A percentile compares a stretch with the other conserved stretches of the same genome.
phyloP scores from a whole-genome alignment of 2,797 vertebrate species.

The Hyperoplus lanceolatus region DNA sequence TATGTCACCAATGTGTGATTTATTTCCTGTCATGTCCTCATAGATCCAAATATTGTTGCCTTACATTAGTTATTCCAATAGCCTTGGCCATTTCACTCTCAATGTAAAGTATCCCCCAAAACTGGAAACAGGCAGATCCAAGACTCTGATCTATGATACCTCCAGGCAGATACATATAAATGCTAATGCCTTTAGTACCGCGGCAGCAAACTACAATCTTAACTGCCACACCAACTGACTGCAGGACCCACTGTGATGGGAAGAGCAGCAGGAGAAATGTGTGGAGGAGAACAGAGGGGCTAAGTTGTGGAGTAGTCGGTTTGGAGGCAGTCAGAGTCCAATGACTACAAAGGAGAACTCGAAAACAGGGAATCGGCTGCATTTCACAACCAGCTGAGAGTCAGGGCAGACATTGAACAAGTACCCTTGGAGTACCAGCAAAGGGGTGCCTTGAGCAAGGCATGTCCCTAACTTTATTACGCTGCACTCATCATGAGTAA shows the following conservation, averaged over 20 bases:
- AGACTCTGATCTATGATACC: slow-evolving; percentile 70
- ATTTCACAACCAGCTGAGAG: slow-evolving; percentile 4
- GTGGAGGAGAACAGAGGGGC: slow-evolving; percentile 27
- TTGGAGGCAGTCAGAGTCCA: slow-evolving; percentile 20
- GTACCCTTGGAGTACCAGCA: slow-evolving; percentile 17
- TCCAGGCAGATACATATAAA: slow-evolving; percentile 72
- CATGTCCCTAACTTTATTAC: not conserved
- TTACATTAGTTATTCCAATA: slow-evolving; percentile 18
- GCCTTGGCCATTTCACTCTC: slow-evolving; percentile 38
- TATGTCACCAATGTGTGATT: slow-evolving; percentile 4
- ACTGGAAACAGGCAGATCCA: slow-evolving; percentile 55
- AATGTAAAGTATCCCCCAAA: slow-evolving; percentile 54
- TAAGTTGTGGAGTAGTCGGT: slow-evolving; percentile 18
- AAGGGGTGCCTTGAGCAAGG: slow-evolving; percentile 39
- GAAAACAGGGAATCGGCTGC: slow-evolving; percentile 12
- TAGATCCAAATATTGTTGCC: not conserved
- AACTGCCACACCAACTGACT: slow-evolving; percentile 49
- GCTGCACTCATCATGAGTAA: not conserved
- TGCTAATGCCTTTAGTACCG: slow-evolving; percentile 71
- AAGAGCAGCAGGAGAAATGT: slow-evolving; percentile 32
- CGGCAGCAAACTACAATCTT: slow-evolving; percentile 59
- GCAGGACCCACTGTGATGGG: slow-evolving; percentile 28
- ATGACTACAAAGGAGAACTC: slow-evolving; percentile 40
- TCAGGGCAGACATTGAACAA: slow-evolving; percentile 16
- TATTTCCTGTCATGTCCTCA: not conserved